Evolutionary conservation across 2,113 vertebrate genomes (phyloP).

Genomic region (Tenebrosternarchus preto): DNA sequence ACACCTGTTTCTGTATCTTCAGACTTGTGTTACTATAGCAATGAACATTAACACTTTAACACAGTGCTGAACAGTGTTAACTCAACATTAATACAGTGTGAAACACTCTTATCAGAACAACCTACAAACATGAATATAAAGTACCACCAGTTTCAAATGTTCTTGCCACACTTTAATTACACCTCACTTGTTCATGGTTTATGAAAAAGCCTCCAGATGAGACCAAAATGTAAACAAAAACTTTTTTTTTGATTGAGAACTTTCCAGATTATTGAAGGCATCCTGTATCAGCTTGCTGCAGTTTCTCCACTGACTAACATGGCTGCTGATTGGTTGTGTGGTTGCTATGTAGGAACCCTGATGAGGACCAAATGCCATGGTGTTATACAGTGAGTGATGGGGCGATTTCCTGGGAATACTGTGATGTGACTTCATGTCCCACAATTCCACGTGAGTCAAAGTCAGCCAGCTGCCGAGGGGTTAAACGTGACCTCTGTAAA

Average conservation of each 20-base stretch:
- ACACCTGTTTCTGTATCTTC: too few relatives aligned
- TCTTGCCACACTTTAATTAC: too few relatives aligned
- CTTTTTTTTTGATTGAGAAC: too few relatives aligned
- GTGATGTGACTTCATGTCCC: slow-evolving; percentile 75
- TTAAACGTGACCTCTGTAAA: too few relatives aligned
- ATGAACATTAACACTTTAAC: too few relatives aligned
- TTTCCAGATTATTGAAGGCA: too few relatives aligned
- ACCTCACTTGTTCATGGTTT: too few relatives aligned
- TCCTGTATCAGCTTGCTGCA: too few relatives aligned
- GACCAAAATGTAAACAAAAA: neutral
- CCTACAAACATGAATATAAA: too few relatives aligned
- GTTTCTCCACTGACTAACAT: neutral
- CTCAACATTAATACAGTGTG: neutral
- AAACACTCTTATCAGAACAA: neutral
- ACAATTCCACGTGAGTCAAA: slow-evolving; percentile 65
- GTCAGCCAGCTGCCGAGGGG: too few relatives aligned
- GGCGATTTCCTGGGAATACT: slow-evolving; percentile 89
- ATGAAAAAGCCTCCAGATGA: neutral
- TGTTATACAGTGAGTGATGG: slow-evolving; percentile 83
- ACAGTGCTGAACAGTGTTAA: neutral
- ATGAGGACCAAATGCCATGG: slow-evolving; percentile 86
- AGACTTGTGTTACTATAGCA: too few relatives aligned
- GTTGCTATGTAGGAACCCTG: slow-evolving; percentile 82
- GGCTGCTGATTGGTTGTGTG: slow-evolving; percentile 17
- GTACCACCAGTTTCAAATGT: too few relatives aligned